phyloP scores from a whole-genome alignment of 1,140 invertebrate species.

The Penaeus vannamei region DNA sequence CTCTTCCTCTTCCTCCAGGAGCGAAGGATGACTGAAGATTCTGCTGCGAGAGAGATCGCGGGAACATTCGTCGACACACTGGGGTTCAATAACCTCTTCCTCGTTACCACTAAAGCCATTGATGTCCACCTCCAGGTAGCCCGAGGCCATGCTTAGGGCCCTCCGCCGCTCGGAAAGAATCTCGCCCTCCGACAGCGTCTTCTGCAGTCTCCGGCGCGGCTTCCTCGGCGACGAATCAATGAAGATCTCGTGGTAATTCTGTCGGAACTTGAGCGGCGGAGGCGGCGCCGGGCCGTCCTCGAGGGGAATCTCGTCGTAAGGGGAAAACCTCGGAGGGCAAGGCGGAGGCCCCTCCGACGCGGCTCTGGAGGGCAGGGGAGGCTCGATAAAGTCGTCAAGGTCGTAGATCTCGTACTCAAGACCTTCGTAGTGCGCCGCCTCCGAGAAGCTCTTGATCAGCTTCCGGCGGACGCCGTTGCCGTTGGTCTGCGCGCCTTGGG shows the following conservation, averaged over 20 bases:
- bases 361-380: slow-evolving; percentile 47
- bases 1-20: slow-evolving; percentile 70
- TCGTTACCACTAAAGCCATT: slow-evolving; percentile 63
- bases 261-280: slow-evolving; percentile 53
- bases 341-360: slow-evolving; percentile 47
- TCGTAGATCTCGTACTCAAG: slow-evolving; percentile 67
- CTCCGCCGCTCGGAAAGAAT: slow-evolving; percentile 78
- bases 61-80: slow-evolving; percentile 65
- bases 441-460: slow-evolving; percentile 87
- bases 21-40: slow-evolving; percentile 66
- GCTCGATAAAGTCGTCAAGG: slow-evolving; percentile 60
- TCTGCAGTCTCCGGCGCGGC: slow-evolving; percentile 73
- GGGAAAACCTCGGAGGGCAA: slow-evolving; percentile 51
- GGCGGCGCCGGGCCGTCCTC: slow-evolving; percentile 55
- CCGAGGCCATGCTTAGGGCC: slow-evolving; percentile 69
- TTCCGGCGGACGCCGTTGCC: slow-evolving; percentile 78
- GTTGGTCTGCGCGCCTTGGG: slow-evolving; percentile 90
- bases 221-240: slow-evolving; percentile 44
- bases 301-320: slow-evolving; percentile 55
- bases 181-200: slow-evolving; percentile 86
- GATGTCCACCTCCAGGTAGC: slow-evolving; percentile 69
- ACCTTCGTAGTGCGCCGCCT: slow-evolving; percentile 75
- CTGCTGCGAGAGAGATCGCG: slow-evolving; percentile 65
- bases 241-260: slow-evolving; percentile 60
- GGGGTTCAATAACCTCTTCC: slow-evolving; percentile 67